Conservation (phyloP, 2,113 vertebrate genomes). For the Hiodon tergisus region DNA sequence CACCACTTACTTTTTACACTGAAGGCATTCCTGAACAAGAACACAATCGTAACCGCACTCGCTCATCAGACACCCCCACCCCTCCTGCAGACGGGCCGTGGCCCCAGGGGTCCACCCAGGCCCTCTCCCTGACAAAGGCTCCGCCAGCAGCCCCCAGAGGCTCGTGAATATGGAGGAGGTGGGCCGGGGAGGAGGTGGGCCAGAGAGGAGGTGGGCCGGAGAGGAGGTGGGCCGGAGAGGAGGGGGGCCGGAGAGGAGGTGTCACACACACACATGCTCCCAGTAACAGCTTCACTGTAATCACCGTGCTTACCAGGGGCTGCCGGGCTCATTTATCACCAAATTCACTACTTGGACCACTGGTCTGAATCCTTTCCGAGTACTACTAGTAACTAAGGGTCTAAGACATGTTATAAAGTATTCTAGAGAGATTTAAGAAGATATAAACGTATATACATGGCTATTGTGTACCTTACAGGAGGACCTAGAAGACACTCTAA, state of each 20-base stretch:
- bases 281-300: conserved; percentile 8
- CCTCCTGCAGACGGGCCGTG: background rate
- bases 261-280: background rate
- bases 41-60: background rate
- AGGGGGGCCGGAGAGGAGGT: background rate
- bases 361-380: too few species aligned
- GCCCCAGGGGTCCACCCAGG: conserved; percentile 4
- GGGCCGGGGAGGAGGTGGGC: background rate
- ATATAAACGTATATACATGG: too few species aligned
- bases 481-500: too few species aligned
- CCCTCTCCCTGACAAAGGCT: conserved; percentile 11
- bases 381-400: too few species aligned
- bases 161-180: conserved; percentile 23
- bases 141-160: conserved; percentile 6
- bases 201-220: background rate
- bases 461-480: too few species aligned
- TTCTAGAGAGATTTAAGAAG: too few species aligned
- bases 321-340: too few species aligned
- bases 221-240: background rate
- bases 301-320: conserved; percentile 3
- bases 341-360: too few species aligned
- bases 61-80: background rate
- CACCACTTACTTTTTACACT: conserved; percentile 8
- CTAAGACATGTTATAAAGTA: background rate
- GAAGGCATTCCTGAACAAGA: background rate